A percentile compares a stretch with the other conserved stretches of the same genome.
Conservation (phyloP, 2,797 vertebrate species). For the Remorina albescens region DNA sequence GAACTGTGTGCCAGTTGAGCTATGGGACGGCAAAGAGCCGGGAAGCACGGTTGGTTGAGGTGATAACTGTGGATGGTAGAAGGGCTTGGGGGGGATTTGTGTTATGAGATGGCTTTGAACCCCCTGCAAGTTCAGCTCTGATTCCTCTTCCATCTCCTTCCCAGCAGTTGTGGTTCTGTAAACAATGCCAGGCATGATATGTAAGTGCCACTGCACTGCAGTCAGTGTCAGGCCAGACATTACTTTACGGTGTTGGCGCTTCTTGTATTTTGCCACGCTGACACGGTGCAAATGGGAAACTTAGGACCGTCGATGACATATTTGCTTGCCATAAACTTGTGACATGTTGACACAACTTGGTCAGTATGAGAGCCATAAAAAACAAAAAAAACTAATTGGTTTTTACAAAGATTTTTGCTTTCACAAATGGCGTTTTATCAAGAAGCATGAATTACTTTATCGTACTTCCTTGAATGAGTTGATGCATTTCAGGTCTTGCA, state of each 20-base stretch:
- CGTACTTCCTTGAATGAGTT: background rate
- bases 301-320: conserved; percentile 32
- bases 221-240: conserved; percentile 62
- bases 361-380: conserved; percentile 15
- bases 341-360: conserved; percentile 36
- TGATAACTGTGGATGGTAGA: conserved; percentile 60
- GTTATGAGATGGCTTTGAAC: conserved; percentile 68
- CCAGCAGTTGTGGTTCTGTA: conserved; percentile 71
- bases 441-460: background rate
- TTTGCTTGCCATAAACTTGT: conserved; percentile 21
- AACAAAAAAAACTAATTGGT: background rate
- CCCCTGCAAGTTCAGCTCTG: conserved; percentile 50
- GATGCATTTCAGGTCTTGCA: conserved; percentile 26
- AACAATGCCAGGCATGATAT: conserved; percentile 73
- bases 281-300: conserved; percentile 36
- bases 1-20: conserved; percentile 34
- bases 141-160: conserved; percentile 60
- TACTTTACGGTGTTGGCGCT: conserved; percentile 33
- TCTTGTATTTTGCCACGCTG: conserved; percentile 49
- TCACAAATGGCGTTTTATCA: conserved; percentile 22
- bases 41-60: conserved; percentile 46
- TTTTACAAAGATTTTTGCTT: too few relatives aligned
- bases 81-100: conserved; percentile 57
- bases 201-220: conserved; percentile 52
- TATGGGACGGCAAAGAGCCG: conserved; percentile 23